These are phyloP conservation scores for Mormoops blainvillei DNA, from an alignment of 2,113 vertebrate species.

Conservation along the genomic window DNA sequence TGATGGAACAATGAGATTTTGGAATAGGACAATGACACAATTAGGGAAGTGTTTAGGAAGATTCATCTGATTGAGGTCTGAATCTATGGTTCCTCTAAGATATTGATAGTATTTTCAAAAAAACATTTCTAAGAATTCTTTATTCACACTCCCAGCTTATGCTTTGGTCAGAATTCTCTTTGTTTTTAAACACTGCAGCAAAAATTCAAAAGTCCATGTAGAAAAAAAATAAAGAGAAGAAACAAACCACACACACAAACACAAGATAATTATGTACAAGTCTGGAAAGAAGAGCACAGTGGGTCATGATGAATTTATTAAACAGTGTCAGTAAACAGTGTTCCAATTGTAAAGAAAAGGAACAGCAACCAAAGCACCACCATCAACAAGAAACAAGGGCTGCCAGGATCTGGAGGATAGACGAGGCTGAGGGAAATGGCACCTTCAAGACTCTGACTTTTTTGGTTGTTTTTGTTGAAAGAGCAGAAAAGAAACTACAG, in stretches of 20 bases:
- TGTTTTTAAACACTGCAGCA: conserved; percentile 31
- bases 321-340: conserved; percentile 43
- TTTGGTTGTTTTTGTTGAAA: background rate
- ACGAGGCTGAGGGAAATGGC: background rate
- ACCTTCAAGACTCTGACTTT: conserved; percentile 1
- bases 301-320: conserved; percentile 47
- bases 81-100: background rate
- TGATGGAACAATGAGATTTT: background rate
- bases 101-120: background rate
- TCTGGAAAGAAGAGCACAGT: conserved; percentile 51
- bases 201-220: conserved; percentile 43
- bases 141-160: background rate
- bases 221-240: conserved; percentile 14
- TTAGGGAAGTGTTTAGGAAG: conserved; percentile 13
- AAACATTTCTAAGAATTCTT: conserved; percentile 16
- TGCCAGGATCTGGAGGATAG: background rate
- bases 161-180: conserved; percentile 33
- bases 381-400: conserved; percentile 19
- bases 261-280: conserved; percentile 43
- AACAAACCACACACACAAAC: conserved; percentile 18
- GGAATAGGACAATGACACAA: background rate
- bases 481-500: conserved; percentile 1
- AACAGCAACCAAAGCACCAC: conserved; percentile 2
- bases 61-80: conserved; percentile 33
- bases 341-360: background rate